Base-by-base conservation (phyloP, 2,797 vertebrate genomes). In the Rhinoraja longicauda region DNA sequence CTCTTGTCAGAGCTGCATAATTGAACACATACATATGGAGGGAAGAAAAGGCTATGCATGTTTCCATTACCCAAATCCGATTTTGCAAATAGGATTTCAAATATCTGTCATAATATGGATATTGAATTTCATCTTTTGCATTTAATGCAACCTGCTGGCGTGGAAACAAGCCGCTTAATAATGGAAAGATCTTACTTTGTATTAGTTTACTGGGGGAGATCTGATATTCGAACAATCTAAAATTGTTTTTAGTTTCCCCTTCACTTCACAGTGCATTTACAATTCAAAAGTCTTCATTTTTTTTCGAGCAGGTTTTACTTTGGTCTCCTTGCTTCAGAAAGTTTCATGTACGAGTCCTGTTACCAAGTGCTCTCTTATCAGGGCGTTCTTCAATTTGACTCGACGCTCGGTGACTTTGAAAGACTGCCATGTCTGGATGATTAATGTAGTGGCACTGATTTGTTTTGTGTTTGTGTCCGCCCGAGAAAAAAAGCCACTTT, bases 351-450 rank as follows among this genome's bases (percentile, higher is more conserved):
- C 39, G 67, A 94, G 93, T 93, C 76, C 94, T 94, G 93, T 94
- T 95, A 94, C 93, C 32, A n/a, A 90, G 93, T 93, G 94, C 93
- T 70, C 93, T 95, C 90, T 95, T 94, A 94, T 94, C 93, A 93
- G 78, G 67, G 72, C 36, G 72, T 73, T 93, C 78, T 76, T 45
- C 94, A 77, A 93, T 93, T 82, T 94, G 94, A 93, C 93, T 92
- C 93, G 84, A 93, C 93, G 67, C 93, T 95, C 94, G 94, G 95
- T 94, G 93, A 19, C 77, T 94, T 95, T 94, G 94, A 94, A 95
- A 93, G 90, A 92, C 36, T 75, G 90, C 70, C 92, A 0, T 0
- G 73, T 93, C 94, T 93, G 93, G 94, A 94, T 95, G 94, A 93
- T 93, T 94, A 95, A 95, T 94, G 93, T 93, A 91, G 88, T 94